A percentile compares a stretch with the other conserved stretches of the same genome.
These are phyloP conservation scores for Ciconia nigra DNA, from an alignment of 2,797 vertebrate species.

Conservation along the genomic window DNA sequence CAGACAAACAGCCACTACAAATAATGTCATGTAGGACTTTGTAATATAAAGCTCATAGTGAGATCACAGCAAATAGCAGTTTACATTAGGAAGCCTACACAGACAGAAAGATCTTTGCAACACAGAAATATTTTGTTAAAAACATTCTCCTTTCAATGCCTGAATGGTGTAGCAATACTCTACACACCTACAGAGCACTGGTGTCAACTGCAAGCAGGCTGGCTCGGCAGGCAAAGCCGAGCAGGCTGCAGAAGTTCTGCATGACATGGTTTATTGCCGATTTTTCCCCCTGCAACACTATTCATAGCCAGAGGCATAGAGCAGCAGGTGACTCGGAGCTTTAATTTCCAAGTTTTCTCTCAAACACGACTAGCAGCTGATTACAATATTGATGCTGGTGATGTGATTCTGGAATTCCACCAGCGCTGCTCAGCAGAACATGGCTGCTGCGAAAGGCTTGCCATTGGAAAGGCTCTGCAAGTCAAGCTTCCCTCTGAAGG, in stretches of 20 bases:
- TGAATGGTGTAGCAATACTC: neutral
- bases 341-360: neutral
- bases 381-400: neutral
- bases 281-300: neutral
- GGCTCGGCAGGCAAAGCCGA: neutral
- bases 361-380: neutral
- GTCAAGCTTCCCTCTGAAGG: neutral
- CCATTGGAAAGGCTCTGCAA: neutral
- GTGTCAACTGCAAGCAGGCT: neutral
- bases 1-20: constrained; percentile 35
- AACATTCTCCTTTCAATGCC: neutral
- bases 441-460: neutral
- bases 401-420: neutral
- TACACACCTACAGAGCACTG: neutral
- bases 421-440: neutral
- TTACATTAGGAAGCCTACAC: neutral
- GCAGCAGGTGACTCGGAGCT: neutral
- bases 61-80: constrained; percentile 19
- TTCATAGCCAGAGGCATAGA: neutral
- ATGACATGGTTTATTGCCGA: neutral
- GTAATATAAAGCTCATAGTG: neutral
- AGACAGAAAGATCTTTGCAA: neutral
- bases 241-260: neutral
- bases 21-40: constrained; percentile 4
- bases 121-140: neutral